These are phyloP conservation scores for Datnioides undecimradiatus DNA, from an alignment of 2,113 vertebrate genomes.

Conservation along the genomic window DNA sequence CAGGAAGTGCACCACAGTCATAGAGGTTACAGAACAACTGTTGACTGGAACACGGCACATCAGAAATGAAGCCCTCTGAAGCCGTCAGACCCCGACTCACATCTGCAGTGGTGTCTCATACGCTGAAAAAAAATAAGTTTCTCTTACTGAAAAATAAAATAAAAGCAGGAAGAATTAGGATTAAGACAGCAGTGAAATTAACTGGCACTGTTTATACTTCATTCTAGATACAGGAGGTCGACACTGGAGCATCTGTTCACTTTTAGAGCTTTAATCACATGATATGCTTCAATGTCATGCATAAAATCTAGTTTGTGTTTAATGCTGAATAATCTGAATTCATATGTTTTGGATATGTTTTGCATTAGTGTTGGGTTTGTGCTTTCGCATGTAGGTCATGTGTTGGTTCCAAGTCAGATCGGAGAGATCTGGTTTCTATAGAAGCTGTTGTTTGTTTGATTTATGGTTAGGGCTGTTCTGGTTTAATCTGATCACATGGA, in stretches of 20 bases:
- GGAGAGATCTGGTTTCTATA: neutral
- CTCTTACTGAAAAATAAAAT: neutral
- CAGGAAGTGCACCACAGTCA: slow-evolving; percentile 68
- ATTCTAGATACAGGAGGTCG: neutral
- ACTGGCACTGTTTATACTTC: neutral
- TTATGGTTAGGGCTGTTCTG: no score
- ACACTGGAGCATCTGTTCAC: neutral
- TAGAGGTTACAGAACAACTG: slow-evolving; percentile 72
- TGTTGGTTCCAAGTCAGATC: neutral
- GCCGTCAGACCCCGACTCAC: slow-evolving; percentile 5
- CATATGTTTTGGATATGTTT: neutral
- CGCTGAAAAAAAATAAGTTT: slow-evolving; percentile 2
- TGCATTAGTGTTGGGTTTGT: neutral
- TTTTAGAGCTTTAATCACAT: neutral
- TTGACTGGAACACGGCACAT: slow-evolving; percentile 55
- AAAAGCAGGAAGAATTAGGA: no score
- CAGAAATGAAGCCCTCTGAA: slow-evolving; percentile 19
- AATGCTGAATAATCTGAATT: neutral
- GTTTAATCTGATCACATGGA: neutral
- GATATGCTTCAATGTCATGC: neutral
- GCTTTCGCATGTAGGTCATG: neutral
- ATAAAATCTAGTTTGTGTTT: neutral
- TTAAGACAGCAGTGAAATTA: neutral
- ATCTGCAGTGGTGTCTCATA: neutral
- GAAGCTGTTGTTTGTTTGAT: neutral